Conservation (phyloP, 1,140 invertebrate species). For the Atta texana region DNA sequence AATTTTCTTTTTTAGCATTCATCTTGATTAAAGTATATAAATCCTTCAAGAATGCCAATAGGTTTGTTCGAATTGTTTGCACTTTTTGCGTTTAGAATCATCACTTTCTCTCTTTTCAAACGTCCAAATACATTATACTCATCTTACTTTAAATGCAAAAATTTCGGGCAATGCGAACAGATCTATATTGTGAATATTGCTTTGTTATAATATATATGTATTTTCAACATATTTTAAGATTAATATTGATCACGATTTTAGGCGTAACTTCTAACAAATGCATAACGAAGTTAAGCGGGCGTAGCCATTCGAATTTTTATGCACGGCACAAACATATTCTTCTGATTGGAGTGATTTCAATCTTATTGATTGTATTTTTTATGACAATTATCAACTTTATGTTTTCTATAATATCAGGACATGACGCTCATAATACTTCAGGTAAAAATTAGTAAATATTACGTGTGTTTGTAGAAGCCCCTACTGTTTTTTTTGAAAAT, state of each 20-base stretch:
- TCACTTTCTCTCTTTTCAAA: no score
- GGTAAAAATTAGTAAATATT: slow-evolving; percentile 30
- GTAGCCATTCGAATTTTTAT: neutral
- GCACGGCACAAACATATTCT: neutral
- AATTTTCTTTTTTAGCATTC: neutral
- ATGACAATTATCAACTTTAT: neutral
- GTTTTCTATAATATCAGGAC: neutral
- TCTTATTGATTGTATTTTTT: neutral
- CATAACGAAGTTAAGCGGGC: neutral
- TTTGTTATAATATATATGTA: neutral
- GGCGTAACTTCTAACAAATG: neutral
- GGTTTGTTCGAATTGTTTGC: no score
- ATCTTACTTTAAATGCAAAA: no score
- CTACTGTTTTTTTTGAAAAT: neutral
- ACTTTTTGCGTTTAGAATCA: no score
- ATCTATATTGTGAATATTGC: neutral
- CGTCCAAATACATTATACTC: no score
- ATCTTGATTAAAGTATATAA: neutral
- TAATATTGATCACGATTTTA: slow-evolving; percentile 28
- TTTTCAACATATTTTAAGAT: neutral
- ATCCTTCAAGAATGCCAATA: no score
- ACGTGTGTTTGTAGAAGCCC: neutral
- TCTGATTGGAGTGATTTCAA: neutral
- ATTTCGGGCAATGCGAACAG: no score
- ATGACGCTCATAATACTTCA: neutral